Percentiles rank a stretch among this genome's conserved stretches.
Conservation (phyloP, 2,113 vertebrate genomes). For the Dunckerocampus dactyliophorus region DNA sequence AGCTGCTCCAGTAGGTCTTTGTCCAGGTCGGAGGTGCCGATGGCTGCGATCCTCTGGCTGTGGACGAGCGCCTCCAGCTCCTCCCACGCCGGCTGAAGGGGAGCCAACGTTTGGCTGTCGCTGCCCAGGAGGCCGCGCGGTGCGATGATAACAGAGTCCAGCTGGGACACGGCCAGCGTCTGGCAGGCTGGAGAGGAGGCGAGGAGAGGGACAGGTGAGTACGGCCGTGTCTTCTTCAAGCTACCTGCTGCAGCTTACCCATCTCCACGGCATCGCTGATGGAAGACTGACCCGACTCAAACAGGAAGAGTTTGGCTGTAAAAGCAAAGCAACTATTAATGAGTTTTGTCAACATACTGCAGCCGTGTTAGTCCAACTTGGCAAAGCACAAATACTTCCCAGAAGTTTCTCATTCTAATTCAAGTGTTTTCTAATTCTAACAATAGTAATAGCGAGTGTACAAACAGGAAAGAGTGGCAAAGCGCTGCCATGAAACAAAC, state of each 20-base stretch:
- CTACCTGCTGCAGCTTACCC: conserved; percentile 74
- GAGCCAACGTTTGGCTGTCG: conserved; percentile 76
- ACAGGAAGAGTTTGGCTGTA: conserved; percentile 89
- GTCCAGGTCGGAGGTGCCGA: conserved; percentile 95
- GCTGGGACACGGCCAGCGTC: conserved; percentile 84
- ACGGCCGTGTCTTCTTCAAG: not conserved
- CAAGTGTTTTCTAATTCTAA: too few relatives aligned
- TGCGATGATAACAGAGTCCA: conserved; percentile 94
- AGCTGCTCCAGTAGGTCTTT: conserved; percentile 90
- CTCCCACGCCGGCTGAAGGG: conserved; percentile 90
- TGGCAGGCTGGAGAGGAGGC: conserved; percentile 75
- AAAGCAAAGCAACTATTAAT: conserved; percentile 35
- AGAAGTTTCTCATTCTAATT: too few relatives aligned
- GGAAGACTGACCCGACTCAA: conserved; percentile 78
- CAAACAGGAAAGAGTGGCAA: too few relatives aligned
- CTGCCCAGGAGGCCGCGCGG: conserved; percentile 80
- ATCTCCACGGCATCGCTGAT: conserved; percentile 85
- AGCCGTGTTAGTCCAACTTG: not conserved
- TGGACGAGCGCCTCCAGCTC: conserved; percentile 87
- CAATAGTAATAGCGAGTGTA: too few relatives aligned
- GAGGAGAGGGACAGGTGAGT: not conserved
- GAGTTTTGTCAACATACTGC: not conserved
- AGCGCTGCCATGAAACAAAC: too few relatives aligned
- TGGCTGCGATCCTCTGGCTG: conserved; percentile 83
- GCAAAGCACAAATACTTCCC: too few relatives aligned